Evolutionary conservation across 2,888 invertebrate species (phyloP), one percentile per base, ranked within the genome.

Genomic region (Drosophila neoperkinsi): DNA sequence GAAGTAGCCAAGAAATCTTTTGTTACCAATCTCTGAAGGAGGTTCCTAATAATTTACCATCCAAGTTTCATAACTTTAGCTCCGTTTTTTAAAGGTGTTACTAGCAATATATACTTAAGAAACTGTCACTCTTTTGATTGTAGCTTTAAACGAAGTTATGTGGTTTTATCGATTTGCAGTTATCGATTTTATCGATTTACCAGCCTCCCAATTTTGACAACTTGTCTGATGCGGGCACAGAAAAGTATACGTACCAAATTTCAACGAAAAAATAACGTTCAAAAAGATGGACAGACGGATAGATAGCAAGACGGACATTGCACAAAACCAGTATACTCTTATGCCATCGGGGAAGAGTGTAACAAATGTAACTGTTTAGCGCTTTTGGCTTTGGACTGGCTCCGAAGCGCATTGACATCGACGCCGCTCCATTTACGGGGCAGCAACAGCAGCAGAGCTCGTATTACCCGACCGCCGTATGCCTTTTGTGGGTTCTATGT

Each of bases 401-500:
- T 50, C 43, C 33, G 68, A 62, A 82, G 82, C 81, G 81, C 81
- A 84, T 87, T 89, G 89, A 87, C 84, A 84, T 87, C 82, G 53
- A 71, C 72, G 74, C 61, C 72, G 80, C 77, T 89, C 87, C 87
- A 88, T 88, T 89, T 88, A 89, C 71, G 88, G 84, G 41, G 43
- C 57, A 57, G 38, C 16, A 28, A 25, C 38, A 55, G 50, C 71
- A 68, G 75, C 46, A 25, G 46, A 46, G 21, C 87, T 82, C 87
- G 30, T 38, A 38, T 56, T 56, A 56, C 82, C 64, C 69, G 81
- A 78, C 71, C 71, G 77, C 16, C 46, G 25, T 16, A 73, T 74
- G 82, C 87, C 85, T 86, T 88, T 84, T 86, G 86, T 79, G 89
- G 79, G 81, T 88, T 89, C 87, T 86, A 81, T 84, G 59, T 73